A percentile compares a stretch with the other conserved stretches of the same genome.
Evolutionary conservation across 2,113 vertebrate species (phyloP).

Genomic region (Mesembrinibis cayennensis): DNA sequence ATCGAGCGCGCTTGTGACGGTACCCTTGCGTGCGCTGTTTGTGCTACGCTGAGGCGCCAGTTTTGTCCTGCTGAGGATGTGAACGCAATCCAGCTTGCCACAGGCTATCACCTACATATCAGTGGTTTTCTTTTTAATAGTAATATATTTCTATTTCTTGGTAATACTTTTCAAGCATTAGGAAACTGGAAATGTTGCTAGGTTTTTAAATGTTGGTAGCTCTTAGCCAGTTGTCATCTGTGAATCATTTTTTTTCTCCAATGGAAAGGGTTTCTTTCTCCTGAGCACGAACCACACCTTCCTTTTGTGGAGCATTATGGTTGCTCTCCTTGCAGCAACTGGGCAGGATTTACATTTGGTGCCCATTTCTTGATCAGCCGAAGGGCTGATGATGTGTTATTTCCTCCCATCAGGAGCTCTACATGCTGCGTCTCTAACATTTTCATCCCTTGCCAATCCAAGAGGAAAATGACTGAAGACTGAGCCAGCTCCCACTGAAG

Average conservation of each 20-base stretch:
- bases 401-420: conserved; percentile 24
- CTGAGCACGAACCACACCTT: neutral
- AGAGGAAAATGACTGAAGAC: conserved; percentile 31
- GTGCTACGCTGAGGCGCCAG: fast-evolving
- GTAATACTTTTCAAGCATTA: neutral
- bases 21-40: fast-evolving
- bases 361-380: neutral
- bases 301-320: neutral
- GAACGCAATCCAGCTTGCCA: neutral
- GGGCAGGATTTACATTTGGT: neutral
- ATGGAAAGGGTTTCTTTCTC: neutral
- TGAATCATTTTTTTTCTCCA: fast-evolving
- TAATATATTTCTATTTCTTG: neutral
- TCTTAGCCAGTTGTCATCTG: neutral
- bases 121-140: neutral
- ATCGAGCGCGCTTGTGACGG: fast-evolving
- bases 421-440: neutral
- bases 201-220: neutral
- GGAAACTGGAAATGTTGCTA: neutral
- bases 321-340: neutral
- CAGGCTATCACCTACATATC: neutral
- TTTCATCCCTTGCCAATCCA: conserved; percentile 46
- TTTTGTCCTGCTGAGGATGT: neutral
- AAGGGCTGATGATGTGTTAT: neutral
- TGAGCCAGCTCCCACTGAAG: conserved; percentile 50